Base-by-base conservation (phyloP, 2,888 invertebrate species). In the Harpalus rufipes region DNA sequence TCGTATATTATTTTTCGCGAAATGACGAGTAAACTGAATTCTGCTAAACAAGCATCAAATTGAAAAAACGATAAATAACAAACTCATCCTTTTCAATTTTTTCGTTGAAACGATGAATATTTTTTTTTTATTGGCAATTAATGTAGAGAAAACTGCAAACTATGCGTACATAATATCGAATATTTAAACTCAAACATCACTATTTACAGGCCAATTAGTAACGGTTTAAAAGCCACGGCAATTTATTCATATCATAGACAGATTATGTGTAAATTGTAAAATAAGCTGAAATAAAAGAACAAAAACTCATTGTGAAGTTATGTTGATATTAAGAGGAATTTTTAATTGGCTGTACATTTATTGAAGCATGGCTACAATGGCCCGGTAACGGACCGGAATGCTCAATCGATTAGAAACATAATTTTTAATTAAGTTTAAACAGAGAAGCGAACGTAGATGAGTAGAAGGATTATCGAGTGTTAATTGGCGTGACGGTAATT, bases 341-440 rank as follows among this genome's bases (percentile, higher is more conserved):
- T 58, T 78, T 78, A 78, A 78, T 78, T 78, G 78, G 56, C 58
- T 56, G 32, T 18, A 7, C 25, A 58, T 21, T 56, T 51, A 76
- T 16, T 51, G 51, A 21, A 76, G 44, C 74, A 21, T 76, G 44
- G 18, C 7, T 12, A 68, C 32, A 39, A 39, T 25, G 10, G 25
- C 12, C n/a, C 39, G 12, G 32, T 39, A 68, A n/a, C 10, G 14
- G 32, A 68, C 25, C 68, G 68, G 39, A 32, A 10, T 39, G 68
- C 21, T 25, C 58, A 82, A 82, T 68, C 72, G 41, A 72, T 56
- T 65, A 72, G 82, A 82, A 82, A 82, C 72, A 82, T 82, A 72
- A 82, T 72, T 82, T 82, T 82, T 82, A 82, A 82, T 82, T 72
- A 82, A 82, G 72, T 82, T 82, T 72, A 82, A 82, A 82, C 72